Evolutionary conservation across 2,888 invertebrate species (phyloP).

Genomic region (Eucera pruinosa): DNA sequence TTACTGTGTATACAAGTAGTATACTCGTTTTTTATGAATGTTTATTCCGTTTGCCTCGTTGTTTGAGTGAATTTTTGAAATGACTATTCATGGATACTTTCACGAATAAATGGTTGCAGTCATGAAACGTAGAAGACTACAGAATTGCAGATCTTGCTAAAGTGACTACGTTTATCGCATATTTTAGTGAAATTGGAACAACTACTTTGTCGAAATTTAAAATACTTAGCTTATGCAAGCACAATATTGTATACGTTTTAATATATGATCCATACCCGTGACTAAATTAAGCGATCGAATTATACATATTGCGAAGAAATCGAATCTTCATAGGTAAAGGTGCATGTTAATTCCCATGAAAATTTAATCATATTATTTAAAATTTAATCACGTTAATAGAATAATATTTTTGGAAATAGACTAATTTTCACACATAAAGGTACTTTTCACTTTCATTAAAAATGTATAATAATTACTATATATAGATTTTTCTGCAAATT

Average conservation of each 20-base stretch:
- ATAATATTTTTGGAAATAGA: too few species aligned
- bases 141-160: not conserved
- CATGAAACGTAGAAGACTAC: not conserved
- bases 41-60: not conserved
- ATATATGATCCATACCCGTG: not conserved
- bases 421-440: too few species aligned
- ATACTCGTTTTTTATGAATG: too few species aligned
- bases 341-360: too few species aligned
- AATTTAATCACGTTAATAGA: too few species aligned
- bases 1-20: too few species aligned
- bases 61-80: not conserved
- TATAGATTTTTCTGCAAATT: too few species aligned
- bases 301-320: too few species aligned
- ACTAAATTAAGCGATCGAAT: not conserved
- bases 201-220: not conserved
- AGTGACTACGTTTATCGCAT: not conserved
- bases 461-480: too few species aligned
- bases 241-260: not conserved
- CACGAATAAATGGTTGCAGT: not conserved
- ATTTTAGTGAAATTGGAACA: conserved; percentile 9
- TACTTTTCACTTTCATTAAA: too few species aligned
- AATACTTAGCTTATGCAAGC: not conserved
- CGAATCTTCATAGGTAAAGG: too few species aligned
- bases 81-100: not conserved
- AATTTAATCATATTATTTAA: too few species aligned